A percentile compares a stretch with the other conserved stretches of the same genome.
Evolutionary conservation across 2,797 vertebrate genomes (phyloP).

Genomic region (Benthosema pterotum): DNA sequence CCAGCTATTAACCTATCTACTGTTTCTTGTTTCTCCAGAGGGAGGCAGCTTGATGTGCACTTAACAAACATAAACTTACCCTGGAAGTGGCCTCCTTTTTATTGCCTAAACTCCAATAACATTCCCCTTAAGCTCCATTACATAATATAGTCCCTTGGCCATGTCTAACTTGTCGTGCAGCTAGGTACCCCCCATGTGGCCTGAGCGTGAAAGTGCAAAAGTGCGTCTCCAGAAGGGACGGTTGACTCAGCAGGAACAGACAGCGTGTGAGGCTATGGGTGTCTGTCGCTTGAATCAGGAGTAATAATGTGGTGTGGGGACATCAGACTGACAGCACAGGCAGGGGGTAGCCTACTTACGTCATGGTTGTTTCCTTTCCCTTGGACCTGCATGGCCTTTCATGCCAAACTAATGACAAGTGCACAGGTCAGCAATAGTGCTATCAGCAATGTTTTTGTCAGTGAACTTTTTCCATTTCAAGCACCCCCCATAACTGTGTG

Average conservation of each 20-base stretch:
- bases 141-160: too few species aligned
- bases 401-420: not conserved
- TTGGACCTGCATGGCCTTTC: not conserved
- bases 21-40: too few species aligned
- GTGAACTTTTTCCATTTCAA: not conserved
- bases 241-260: conserved; percentile 62
- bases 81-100: not conserved
- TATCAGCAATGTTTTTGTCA: not conserved
- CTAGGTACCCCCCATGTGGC: conserved; percentile 39
- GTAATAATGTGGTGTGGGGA: conserved; percentile 21
- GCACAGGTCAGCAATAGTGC: too few species aligned
- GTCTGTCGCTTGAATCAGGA: conserved; percentile 18
- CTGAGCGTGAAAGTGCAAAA: conserved; percentile 44
- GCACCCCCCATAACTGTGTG: too few species aligned
- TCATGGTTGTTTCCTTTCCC: not conserved
- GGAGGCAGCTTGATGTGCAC: too few species aligned
- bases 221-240: conserved; percentile 31
- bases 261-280: not conserved
- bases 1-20: too few species aligned
- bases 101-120: not conserved
- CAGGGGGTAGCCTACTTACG: conserved; percentile 5
- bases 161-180: conserved; percentile 15
- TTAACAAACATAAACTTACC: too few species aligned
- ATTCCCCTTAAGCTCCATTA: not conserved
- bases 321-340: conserved; percentile 39